Percentiles rank a stretch among this genome's conserved stretches.
phyloP scores from a whole-genome alignment of 2,113 vertebrate species.

The Numenius arquata region DNA sequence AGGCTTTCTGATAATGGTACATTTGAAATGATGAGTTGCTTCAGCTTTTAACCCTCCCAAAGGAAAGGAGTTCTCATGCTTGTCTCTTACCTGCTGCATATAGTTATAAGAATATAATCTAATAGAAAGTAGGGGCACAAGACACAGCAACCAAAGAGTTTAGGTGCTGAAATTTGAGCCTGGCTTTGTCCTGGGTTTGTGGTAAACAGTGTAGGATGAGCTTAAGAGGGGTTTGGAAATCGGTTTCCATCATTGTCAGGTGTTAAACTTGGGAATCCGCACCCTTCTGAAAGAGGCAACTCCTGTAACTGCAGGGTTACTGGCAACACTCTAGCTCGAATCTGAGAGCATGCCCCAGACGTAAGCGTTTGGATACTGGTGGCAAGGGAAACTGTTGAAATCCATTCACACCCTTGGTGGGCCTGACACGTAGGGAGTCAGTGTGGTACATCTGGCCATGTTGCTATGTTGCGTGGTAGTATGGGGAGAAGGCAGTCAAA shows the following conservation, averaged over 20 bases:
- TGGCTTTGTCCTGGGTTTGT: neutral
- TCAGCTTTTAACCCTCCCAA: neutral
- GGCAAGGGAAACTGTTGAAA: neutral
- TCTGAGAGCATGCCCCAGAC: accelerated
- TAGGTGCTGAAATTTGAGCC: neutral
- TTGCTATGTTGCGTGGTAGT: accelerated
- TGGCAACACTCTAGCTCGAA: neutral
- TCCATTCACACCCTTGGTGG: neutral
- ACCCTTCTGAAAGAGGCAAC: neutral
- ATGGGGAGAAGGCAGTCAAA: neutral
- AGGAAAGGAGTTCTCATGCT: neutral
- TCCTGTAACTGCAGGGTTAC: neutral
- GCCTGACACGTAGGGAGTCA: accelerated
- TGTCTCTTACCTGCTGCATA: too few relatives aligned
- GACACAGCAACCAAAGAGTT: too few relatives aligned
- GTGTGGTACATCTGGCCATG: accelerated
- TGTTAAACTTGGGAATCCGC: neutral
- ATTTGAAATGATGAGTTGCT: neutral
- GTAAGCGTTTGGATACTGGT: neutral
- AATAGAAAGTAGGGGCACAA: neutral
- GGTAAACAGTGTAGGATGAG: neutral
- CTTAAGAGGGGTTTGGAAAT: neutral
- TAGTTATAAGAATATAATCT: neutral
- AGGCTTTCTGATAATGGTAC: neutral
- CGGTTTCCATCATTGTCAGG: accelerated